Evolutionary conservation across 2,888 invertebrate species (phyloP), one percentile per base, ranked within the genome.

Genomic region (Sericinus montela): DNA sequence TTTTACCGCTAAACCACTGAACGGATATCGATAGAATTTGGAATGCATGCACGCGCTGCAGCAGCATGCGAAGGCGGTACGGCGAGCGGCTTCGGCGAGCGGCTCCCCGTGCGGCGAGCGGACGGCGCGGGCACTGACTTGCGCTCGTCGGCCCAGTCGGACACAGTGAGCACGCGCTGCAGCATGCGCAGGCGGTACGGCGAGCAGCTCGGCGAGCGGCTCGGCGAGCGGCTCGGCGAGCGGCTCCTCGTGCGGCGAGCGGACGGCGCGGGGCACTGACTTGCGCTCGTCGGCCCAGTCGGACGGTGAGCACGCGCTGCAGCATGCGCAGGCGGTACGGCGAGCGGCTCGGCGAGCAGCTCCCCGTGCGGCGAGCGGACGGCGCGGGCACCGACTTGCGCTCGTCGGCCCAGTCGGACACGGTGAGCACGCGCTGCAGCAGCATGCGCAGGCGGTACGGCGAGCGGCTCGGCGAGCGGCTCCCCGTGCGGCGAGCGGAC

Each of bases 381-480:
- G 19, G 3, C 19, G 19, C 5, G 2, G 7, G 13, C 28, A 53
- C 56, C 69, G 78, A 94, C 94, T 93, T 92, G 66, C 92, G 92
- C 49, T 92, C 91, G 8, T 89, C 88, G 0, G 93, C 94, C 95
- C 95, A 96, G 68, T 95, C 94, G 59, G 94, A 94, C 8, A 97
- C 94, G 0, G 96, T 95, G 30, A 98, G 88, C 36, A 97, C 95
- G 69, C 93, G 93, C 60, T 94, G 94, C 32, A 98, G 85, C 56
- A 98, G 85, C 59, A 94, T 93, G 58, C 98, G 91, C 48, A 98
- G 92, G 76, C 95, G 94, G 80, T 94, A 97, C 19, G 98, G 98
- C 63, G 97, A 97, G 48, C 97, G 92, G 66, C 69, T 97, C 95
- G n/a, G n/a, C n/a, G 10, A 97, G 88, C 53, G 91, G 85, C 46